phyloP scores from a whole-genome alignment of 2,888 invertebrate genomes.

The Monoplex corrugatus region DNA sequence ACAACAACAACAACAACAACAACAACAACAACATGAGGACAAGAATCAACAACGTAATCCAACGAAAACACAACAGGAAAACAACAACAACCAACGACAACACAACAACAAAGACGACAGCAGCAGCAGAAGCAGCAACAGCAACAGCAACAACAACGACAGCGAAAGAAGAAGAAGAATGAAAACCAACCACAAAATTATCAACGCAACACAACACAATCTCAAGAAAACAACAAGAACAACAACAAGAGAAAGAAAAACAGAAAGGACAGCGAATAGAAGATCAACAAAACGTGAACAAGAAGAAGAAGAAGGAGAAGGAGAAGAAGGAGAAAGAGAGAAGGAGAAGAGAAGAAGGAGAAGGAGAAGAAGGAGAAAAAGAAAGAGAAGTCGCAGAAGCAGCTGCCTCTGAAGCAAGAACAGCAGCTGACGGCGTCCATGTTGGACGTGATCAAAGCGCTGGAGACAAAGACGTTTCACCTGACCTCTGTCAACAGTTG shows the following conservation, averaged over 20 bases:
- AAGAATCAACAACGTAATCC: neutral
- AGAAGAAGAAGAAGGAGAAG: too few species aligned
- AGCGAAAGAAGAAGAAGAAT: too few species aligned
- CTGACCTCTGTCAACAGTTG: constrained; percentile 90
- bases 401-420: neutral
- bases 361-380: too few species aligned
- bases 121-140: neutral
- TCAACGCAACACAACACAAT: too few species aligned
- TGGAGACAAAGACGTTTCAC: constrained; percentile 89
- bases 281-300: too few species aligned
- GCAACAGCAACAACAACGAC: neutral
- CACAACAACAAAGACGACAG: neutral
- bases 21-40: neutral
- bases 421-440: neutral
- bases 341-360: too few species aligned
- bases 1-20: neutral
- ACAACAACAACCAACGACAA: neutral
- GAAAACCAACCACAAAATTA: too few species aligned
- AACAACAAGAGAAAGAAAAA: too few species aligned
- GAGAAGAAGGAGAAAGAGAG: too few species aligned
- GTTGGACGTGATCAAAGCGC: constrained; percentile 86
- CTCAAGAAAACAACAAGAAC: too few species aligned
- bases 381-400: neutral
- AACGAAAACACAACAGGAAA: neutral
- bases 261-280: too few species aligned